Evolutionary conservation across 1,140 invertebrate genomes (phyloP), one percentile per base, ranked within the genome.

Genomic region (Popillia japonica): DNA sequence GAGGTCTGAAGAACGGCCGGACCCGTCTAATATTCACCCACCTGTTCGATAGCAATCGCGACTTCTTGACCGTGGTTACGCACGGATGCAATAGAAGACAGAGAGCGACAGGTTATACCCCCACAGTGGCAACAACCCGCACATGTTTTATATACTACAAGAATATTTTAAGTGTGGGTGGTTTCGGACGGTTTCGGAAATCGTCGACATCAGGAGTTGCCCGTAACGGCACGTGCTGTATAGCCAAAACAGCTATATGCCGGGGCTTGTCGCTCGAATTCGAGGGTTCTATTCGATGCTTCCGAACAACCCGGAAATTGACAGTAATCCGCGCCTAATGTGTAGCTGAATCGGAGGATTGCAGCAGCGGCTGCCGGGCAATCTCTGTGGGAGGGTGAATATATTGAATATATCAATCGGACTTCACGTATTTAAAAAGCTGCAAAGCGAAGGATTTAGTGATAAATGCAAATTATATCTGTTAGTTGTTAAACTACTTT

Each of bases 71-170:
- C 72, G 72, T 74, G 72, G 72, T 41, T 74, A 74, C 72, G 72
- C 72, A 74, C 72, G 22, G 72, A 41, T 74, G n/a, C 40, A 42
- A 40, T 40, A 40, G 72, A 74, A 22, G 27, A 34, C 27, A 34
- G 22, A 27, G 22, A 74, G 61, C 61, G 61, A 74, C 72, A 74
- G 72, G 72, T 74, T 41, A 40, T 64, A 77, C 48, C 76, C 76
- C 76, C 55, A 77, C 59, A 40, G 27, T 68, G 59, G 48, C 27
- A 40, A 68, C 76, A 77, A 77, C 76, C 76, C 76, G 76, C 55
- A 64, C 76, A 77, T 61, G 59, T 61, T 68, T 77, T 77, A 77
- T 77, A 77, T 77, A 77, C n/a, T 41, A 77, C 76, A 77, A 61
- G 76, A 68, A 42, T 68, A 77, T 64, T 48, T 20, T 40, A 68